Evolutionary conservation across 2,797 vertebrate genomes (phyloP).

Genomic region (Sandelia bainsii): DNA sequence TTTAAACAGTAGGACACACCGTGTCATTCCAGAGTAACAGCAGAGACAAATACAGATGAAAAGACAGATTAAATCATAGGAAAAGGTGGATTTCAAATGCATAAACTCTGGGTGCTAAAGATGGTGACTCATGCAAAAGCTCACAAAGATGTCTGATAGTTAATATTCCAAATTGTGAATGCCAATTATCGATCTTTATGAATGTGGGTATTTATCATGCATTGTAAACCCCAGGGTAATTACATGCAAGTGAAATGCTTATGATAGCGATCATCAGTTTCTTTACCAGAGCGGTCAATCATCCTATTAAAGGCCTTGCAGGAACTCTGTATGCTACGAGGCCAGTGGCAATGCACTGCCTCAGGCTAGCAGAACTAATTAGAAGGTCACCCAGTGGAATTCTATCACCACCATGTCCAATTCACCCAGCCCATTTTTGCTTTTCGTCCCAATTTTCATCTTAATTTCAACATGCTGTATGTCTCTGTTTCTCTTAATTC

Average conservation of each 20-base stretch:
- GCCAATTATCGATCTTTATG: slow-evolving; percentile 83
- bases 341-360: slow-evolving; percentile 79
- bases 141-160: slow-evolving; percentile 47
- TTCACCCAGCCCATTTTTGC: slow-evolving; percentile 57
- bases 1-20: slow-evolving; percentile 1
- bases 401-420: slow-evolving; percentile 74
- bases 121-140: slow-evolving; percentile 48
- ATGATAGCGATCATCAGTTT: slow-evolving; percentile 82
- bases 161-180: slow-evolving; percentile 74
- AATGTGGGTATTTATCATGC: slow-evolving; percentile 81
- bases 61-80: slow-evolving; percentile 42
- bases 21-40: slow-evolving; percentile 25
- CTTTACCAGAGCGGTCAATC: slow-evolving; percentile 81
- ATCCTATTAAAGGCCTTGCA: slow-evolving; percentile 79
- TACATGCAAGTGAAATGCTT: slow-evolving; percentile 79
- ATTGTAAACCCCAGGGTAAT: slow-evolving; percentile 83
- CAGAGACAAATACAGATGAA: slow-evolving; percentile 24
- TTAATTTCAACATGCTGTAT: slow-evolving; percentile 76
- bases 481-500: slow-evolving; percentile 76
- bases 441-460: slow-evolving; percentile 74
- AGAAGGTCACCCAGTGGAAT: slow-evolving; percentile 85
- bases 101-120: slow-evolving; percentile 9
- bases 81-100: slow-evolving; percentile 29
- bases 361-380: slow-evolving; percentile 85
- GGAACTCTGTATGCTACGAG: slow-evolving; percentile 75